Evolutionary conservation across 2,113 vertebrate genomes (phyloP).

Genomic region (Pithys albifrons): DNA sequence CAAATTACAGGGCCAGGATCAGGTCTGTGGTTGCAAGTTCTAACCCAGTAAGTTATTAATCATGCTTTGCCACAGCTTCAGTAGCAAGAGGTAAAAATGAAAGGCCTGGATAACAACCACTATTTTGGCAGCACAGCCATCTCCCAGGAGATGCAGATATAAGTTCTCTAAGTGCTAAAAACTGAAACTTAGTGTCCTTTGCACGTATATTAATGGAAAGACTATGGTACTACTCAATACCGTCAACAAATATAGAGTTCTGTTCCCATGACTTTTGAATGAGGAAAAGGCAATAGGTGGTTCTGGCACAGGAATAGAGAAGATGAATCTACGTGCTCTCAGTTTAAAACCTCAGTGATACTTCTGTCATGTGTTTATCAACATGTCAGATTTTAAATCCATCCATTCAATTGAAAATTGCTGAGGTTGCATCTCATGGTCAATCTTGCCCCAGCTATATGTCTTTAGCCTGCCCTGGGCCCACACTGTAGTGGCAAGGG

Average conservation of each 20-base stretch:
- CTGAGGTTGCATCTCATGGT: fast-evolving
- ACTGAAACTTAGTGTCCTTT: background rate
- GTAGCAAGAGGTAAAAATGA: background rate
- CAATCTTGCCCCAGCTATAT: background rate
- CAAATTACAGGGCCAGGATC: background rate
- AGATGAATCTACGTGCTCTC: background rate
- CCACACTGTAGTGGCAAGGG: background rate
- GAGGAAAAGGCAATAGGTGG: background rate
- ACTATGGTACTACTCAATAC: background rate
- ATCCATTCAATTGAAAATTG: background rate
- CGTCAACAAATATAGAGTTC: background rate
- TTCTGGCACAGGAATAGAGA: background rate
- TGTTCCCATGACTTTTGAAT: background rate
- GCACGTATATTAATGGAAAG: background rate
- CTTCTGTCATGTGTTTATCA: background rate
- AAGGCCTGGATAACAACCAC: fast-evolving
- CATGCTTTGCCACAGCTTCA: background rate
- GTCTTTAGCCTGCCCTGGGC: background rate
- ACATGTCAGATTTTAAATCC: background rate
- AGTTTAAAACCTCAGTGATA: background rate
- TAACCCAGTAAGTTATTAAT: background rate
- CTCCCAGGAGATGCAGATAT: fast-evolving
- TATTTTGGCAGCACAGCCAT: background rate
- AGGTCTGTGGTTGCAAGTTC: background rate
- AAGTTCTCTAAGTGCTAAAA: background rate